Evolutionary conservation across 2,888 invertebrate species (phyloP).

Genomic region (Pristionchus mayeri): DNA sequence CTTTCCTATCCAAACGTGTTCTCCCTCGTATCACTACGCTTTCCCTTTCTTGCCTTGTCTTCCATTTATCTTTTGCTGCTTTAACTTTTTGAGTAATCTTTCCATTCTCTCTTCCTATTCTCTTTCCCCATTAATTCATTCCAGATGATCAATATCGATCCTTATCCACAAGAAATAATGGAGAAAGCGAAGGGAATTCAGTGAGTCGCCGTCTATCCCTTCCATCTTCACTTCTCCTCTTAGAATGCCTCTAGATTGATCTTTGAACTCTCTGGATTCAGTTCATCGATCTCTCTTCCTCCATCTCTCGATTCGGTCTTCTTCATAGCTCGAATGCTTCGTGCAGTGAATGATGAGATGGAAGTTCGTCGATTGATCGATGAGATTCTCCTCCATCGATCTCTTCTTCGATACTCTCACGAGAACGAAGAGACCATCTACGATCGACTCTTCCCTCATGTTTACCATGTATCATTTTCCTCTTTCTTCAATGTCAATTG

Average conservation of each 20-base stretch:
- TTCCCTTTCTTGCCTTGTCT: slow-evolving; percentile 17
- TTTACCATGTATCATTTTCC: neutral
- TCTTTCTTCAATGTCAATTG: neutral
- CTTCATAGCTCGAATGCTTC: slow-evolving; percentile 66
- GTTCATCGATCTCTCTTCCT: slow-evolving; percentile 55
- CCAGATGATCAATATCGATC: slow-evolving; percentile 57
- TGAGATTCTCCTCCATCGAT: slow-evolving; percentile 19
- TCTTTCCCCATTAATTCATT: neutral
- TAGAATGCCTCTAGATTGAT: neutral
- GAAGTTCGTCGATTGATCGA: slow-evolving; percentile 51
- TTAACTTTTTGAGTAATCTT: slow-evolving; percentile 16
- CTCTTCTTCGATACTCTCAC: slow-evolving; percentile 55
- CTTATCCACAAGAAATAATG: slow-evolving; percentile 57
- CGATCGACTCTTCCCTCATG: slow-evolving; percentile 52
- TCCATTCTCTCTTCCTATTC: neutral
- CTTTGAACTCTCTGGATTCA: slow-evolving; percentile 1
- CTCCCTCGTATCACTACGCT: slow-evolving; percentile 32
- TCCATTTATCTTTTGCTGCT: slow-evolving; percentile 15
- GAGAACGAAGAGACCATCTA: slow-evolving; percentile 61
- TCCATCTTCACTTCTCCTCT: neutral
- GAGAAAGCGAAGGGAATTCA: slow-evolving; percentile 58
- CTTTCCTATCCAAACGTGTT: slow-evolving; percentile 31
- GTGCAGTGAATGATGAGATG: slow-evolving; percentile 65
- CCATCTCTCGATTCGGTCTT: slow-evolving; percentile 64
- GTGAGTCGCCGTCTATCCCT: no score